phyloP scores from a whole-genome alignment of 2,888 invertebrate species.

The Phytoseiulus persimilis region DNA sequence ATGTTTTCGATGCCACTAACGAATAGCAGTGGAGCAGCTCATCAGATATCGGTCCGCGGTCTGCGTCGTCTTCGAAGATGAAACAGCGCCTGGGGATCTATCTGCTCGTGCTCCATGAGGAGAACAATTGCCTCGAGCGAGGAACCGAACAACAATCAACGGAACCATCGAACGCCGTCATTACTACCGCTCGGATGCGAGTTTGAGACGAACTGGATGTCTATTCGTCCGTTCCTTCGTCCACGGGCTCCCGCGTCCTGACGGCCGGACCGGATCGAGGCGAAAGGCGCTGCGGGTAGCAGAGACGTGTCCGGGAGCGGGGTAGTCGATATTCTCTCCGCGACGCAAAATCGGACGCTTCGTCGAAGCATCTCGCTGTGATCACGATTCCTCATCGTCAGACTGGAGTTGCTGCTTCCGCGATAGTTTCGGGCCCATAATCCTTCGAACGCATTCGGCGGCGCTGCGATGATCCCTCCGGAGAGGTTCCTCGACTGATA shows the following conservation, averaged over 20 bases:
- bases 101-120: neutral
- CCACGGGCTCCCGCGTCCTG: too few relatives aligned
- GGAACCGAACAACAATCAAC: neutral
- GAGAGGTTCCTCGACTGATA: neutral
- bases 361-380: too few relatives aligned
- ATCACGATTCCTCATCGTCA: too few relatives aligned
- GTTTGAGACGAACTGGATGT: neutral
- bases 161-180: neutral
- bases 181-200: neutral
- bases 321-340: too few relatives aligned
- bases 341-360: too few relatives aligned
- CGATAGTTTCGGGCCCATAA: neutral
- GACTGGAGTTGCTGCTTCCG: neutral
- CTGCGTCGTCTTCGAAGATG: neutral
- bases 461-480: neutral
- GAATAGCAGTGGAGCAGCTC: neutral
- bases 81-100: neutral
- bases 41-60: neutral
- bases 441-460: neutral
- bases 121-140: neutral
- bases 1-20: neutral
- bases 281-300: too few relatives aligned
- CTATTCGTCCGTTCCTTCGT: neutral
- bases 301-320: too few relatives aligned
- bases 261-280: too few relatives aligned